Percentiles rank a stretch among this genome's conserved stretches.
Conservation (phyloP, 2,888 invertebrate genomes). For the Campaea margaritaria region DNA sequence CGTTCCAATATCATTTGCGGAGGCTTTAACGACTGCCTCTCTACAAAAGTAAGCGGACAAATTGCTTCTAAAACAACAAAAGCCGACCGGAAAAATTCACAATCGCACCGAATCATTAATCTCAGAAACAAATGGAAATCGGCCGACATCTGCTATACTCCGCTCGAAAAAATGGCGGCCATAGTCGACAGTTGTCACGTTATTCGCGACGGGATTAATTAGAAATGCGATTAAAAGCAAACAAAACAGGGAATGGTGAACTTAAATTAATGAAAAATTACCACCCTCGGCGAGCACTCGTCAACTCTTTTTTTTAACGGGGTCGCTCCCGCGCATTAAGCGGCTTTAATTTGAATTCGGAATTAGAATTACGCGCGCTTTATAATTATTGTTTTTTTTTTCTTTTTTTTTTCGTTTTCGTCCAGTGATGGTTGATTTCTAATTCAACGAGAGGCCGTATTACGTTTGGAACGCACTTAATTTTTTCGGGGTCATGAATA, state of each 20-base stretch:
- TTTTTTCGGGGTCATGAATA: slow-evolving; percentile 43
- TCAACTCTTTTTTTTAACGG: slow-evolving; percentile 84
- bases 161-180: slow-evolving; percentile 80
- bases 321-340: slow-evolving; percentile 85
- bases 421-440: slow-evolving; percentile 78
- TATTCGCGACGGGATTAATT: slow-evolving; percentile 86
- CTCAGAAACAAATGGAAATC: slow-evolving; percentile 86
- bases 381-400: slow-evolving; percentile 84
- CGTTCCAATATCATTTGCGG: slow-evolving; percentile 77
- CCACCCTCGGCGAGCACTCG: slow-evolving; percentile 84
- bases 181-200: slow-evolving; percentile 86
- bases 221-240: slow-evolving; percentile 86
- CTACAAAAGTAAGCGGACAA: slow-evolving; percentile 84
- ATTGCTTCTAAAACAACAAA: slow-evolving; percentile 86
- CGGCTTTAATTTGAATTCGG: slow-evolving; percentile 86
- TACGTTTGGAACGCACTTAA: slow-evolving; percentile 42
- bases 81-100: slow-evolving; percentile 85
- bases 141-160: slow-evolving; percentile 84
- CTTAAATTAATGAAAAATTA: slow-evolving; percentile 86
- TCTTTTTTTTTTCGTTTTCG: slow-evolving; percentile 73
- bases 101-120: slow-evolving; percentile 85
- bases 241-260: slow-evolving; percentile 86
- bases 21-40: slow-evolving; percentile 80
- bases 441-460: slow-evolving; percentile 69
- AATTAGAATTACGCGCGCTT: slow-evolving; percentile 86